phyloP scores from a whole-genome alignment of 1,140 invertebrate species.

The Brachionus angularis region DNA sequence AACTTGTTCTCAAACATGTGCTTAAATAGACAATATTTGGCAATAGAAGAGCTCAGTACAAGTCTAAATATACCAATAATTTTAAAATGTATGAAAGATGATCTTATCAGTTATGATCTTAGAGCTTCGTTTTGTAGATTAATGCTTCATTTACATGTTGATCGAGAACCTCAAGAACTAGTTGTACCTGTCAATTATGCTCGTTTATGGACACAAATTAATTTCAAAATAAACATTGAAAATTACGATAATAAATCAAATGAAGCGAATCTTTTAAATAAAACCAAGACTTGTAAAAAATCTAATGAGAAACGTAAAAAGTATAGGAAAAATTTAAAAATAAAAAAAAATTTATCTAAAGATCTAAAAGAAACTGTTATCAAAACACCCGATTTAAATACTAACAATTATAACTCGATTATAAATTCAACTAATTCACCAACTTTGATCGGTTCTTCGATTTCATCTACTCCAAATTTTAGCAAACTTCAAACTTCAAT shows the following conservation, averaged over 20 bases:
- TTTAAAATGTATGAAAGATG: slow-evolving; percentile 93
- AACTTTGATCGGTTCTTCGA: slow-evolving; percentile 13
- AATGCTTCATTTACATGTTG: slow-evolving; percentile 75
- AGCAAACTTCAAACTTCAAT: neutral
- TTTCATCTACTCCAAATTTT: slow-evolving; percentile 3
- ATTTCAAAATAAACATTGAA: slow-evolving; percentile 3
- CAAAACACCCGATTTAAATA: slow-evolving; percentile 68
- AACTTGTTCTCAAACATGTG: slow-evolving; percentile 99
- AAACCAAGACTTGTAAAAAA: neutral
- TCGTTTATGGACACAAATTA: slow-evolving; percentile 81
- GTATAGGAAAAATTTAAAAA: slow-evolving; percentile 9
- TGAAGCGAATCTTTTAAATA: slow-evolving; percentile 18
- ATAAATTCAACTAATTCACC: slow-evolving; percentile 4
- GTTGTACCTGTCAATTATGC: slow-evolving; percentile 97
- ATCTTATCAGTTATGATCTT: slow-evolving; percentile 82
- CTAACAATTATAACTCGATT: no score
- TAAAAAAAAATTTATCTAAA: neutral
- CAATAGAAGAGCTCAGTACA: slow-evolving; percentile 83
- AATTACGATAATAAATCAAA: slow-evolving; percentile 17
- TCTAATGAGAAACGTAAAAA: neutral
- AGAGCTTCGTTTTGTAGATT: slow-evolving; percentile 93
- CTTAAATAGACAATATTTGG: slow-evolving; percentile 92
- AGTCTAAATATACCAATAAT: slow-evolving; percentile 91
- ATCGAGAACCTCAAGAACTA: slow-evolving; percentile 93
- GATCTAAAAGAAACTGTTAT: slow-evolving; percentile 66